Percentiles rank a stretch among this genome's conserved stretches.
Conservation (phyloP, 53 echinoderm and acorn worm species). For the Astropecten irregularis region DNA sequence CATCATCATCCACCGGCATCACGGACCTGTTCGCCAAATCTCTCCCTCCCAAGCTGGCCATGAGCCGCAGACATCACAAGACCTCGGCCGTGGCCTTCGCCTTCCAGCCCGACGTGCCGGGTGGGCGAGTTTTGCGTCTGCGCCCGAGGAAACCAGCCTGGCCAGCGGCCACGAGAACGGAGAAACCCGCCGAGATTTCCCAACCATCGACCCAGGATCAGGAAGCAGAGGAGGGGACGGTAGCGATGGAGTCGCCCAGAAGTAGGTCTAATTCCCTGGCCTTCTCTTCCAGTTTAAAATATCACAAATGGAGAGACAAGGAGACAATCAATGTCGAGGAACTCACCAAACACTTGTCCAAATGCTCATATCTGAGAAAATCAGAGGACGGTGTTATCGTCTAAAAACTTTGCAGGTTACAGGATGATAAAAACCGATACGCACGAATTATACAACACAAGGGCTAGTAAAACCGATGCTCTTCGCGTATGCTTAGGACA, state of each 20-base stretch:
- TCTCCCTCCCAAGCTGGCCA: background rate
- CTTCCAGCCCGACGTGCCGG: constrained; percentile 23
- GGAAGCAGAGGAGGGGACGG: background rate
- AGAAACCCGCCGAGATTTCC: background rate
- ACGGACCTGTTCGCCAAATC: constrained; percentile 28
- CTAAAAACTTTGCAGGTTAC: too few species aligned
- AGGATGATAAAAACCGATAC: too few species aligned
- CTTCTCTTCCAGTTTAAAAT: background rate
- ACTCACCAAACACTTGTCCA: constrained; percentile 55
- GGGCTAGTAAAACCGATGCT: too few species aligned
- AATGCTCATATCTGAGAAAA: constrained; percentile 44
- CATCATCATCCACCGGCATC: background rate
- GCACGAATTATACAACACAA: too few species aligned
- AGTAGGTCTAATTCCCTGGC: background rate
- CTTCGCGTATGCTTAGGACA: too few species aligned
- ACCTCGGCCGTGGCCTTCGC: background rate
- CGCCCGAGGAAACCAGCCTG: constrained; percentile 72
- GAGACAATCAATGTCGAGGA: constrained; percentile 20
- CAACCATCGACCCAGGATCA: background rate
- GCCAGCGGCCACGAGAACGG: background rate
- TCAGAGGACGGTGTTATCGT: background rate
- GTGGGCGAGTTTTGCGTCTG: constrained; percentile 57
- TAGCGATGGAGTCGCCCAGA: background rate
- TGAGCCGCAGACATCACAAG: background rate
- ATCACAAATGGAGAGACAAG: constrained; percentile 19